Conservation (phyloP, 2,888 invertebrate genomes). For the Rambutsinella grinnellia region DNA sequence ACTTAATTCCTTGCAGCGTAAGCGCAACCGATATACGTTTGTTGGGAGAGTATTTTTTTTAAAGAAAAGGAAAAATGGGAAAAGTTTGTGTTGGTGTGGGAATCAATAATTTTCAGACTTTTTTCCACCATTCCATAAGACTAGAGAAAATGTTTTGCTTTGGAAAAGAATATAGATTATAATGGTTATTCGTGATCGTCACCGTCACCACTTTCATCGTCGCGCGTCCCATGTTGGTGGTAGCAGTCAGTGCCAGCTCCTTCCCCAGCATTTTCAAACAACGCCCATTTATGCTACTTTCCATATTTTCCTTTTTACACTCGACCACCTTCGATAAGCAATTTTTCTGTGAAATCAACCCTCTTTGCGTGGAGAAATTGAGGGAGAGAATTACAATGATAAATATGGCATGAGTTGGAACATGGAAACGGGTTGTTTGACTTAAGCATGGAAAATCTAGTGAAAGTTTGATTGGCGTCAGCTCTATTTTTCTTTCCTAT, state of each 20-base stretch:
- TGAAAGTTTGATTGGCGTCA: background rate
- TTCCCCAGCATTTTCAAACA: slow-evolving; percentile 18
- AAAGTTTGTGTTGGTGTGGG: slow-evolving; percentile 11
- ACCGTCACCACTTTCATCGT: background rate
- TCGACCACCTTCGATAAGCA: slow-evolving; percentile 31
- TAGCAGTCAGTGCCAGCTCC: slow-evolving; percentile 51
- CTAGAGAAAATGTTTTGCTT: slow-evolving; percentile 20
- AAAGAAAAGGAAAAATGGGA: background rate
- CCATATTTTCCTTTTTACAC: slow-evolving; percentile 14
- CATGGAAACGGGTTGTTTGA: background rate
- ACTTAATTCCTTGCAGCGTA: no score
- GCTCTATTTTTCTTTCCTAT: background rate
- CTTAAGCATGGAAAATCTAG: background rate
- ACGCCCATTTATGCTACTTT: slow-evolving; percentile 34
- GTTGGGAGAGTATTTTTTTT: no score
- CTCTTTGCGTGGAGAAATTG: background rate
- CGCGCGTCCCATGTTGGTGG: slow-evolving; percentile 34
- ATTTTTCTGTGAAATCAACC: background rate
- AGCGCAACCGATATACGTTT: no score
- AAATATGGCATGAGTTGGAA: background rate
- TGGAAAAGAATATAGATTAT: background rate
- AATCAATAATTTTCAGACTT: slow-evolving; percentile 33
- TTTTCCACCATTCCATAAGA: slow-evolving; percentile 1
- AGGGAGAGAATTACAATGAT: background rate
- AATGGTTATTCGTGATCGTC: slow-evolving; percentile 31